These are phyloP conservation scores for Trichogramma dendrolimi DNA, from an alignment of 2,888 invertebrate genomes.

Conservation along the genomic window DNA sequence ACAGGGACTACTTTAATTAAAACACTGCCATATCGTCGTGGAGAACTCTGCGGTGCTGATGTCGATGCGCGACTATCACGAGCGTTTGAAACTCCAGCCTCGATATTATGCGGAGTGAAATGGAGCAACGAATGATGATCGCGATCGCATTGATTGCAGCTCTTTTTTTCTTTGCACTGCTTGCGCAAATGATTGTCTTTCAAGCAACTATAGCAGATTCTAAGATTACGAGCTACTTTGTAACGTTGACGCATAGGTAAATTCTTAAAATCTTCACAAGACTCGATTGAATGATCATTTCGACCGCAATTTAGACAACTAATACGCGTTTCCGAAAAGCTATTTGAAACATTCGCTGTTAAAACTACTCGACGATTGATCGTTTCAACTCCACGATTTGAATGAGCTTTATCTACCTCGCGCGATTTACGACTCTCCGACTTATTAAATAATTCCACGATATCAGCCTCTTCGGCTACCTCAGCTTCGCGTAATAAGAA, in stretches of 20 bases:
- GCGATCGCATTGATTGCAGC: background rate
- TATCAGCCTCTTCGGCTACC: background rate
- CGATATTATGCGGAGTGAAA: background rate
- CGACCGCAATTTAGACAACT: background rate
- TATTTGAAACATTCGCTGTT: too few species aligned
- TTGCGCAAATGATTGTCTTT: background rate
- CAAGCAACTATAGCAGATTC: background rate
- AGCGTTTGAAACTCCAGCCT: too few species aligned
- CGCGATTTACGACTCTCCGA: too few species aligned
- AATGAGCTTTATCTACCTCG: too few species aligned
- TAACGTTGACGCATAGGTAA: background rate
- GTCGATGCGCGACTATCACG: too few species aligned
- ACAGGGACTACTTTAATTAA: background rate
- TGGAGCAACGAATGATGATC: background rate
- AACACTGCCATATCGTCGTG: background rate
- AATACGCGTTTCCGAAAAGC: background rate
- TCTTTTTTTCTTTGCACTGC: background rate
- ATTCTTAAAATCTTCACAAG: background rate
- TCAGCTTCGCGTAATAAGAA: background rate
- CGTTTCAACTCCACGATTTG: too few species aligned
- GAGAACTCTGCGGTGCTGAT: too few species aligned
- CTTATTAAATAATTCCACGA: too few species aligned
- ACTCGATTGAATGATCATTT: background rate
- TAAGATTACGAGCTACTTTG: background rate
- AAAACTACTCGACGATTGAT: too few species aligned